phyloP scores from a whole-genome alignment of 1,140 invertebrate genomes.

The Aleiodes sp. region DNA sequence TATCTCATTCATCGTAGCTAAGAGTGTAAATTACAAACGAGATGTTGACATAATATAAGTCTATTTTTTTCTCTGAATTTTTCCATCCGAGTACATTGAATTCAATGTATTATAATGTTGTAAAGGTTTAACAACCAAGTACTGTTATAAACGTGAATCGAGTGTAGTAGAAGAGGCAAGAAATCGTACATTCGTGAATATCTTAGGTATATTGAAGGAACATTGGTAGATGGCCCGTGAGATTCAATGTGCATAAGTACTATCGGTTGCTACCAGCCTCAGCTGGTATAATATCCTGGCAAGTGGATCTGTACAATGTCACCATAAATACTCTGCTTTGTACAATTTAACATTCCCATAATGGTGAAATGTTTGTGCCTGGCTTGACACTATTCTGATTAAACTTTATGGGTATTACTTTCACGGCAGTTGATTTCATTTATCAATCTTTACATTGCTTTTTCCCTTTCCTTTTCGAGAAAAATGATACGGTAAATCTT shows the following conservation, averaged over 20 bases:
- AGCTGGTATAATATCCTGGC: background rate
- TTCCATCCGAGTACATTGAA: too few species aligned
- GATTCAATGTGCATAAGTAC: slow-evolving; percentile 28
- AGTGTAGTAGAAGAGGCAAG: too few species aligned
- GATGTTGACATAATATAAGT: too few species aligned
- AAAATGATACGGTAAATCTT: too few species aligned
- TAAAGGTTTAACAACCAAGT: too few species aligned
- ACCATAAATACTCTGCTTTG: slow-evolving; percentile 28
- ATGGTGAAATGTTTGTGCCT: background rate
- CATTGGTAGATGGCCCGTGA: slow-evolving; percentile 20
- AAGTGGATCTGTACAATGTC: slow-evolving; percentile 9
- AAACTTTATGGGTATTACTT: background rate
- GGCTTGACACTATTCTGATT: background rate
- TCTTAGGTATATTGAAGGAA: background rate
- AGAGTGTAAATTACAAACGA: too few species aligned
- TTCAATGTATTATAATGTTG: too few species aligned
- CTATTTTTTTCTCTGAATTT: too few species aligned
- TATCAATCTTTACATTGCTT: too few species aligned
- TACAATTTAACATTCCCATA: slow-evolving; percentile 22
- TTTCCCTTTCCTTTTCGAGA: too few species aligned
- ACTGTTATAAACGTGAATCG: background rate
- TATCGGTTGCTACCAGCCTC: slow-evolving; percentile 18
- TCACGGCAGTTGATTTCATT: background rate
- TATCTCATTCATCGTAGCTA: too few species aligned
- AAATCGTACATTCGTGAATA: background rate